A percentile compares a stretch with the other conserved stretches of the same genome.
Evolutionary conservation across 2,113 vertebrate species (phyloP).

Genomic region (Gila orcuttii): DNA sequence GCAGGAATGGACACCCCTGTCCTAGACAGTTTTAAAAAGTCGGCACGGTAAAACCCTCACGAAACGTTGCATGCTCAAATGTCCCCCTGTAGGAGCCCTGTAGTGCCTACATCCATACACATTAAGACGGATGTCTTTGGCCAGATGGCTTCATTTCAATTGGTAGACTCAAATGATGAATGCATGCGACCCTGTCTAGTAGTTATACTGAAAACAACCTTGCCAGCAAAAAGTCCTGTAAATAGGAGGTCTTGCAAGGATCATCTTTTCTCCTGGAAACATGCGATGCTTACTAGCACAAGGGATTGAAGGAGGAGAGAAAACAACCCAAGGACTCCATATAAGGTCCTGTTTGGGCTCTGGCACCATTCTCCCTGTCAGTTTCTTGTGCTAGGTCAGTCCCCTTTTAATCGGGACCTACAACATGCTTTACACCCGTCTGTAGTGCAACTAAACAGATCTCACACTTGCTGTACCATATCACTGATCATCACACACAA

Average conservation of each 20-base stretch:
- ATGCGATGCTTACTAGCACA: slow-evolving; percentile 61
- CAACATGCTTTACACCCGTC: slow-evolving; percentile 33
- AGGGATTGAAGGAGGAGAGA: slow-evolving; percentile 73
- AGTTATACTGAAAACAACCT: slow-evolving; percentile 70
- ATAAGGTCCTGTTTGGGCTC: slow-evolving; percentile 81
- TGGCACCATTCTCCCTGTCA: slow-evolving; percentile 77
- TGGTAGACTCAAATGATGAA: slow-evolving; percentile 50
- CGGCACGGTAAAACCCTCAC: not conserved
- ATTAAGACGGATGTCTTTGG: not conserved
- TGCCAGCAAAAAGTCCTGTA: slow-evolving; percentile 78
- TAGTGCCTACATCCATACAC: not conserved
- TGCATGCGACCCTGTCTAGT: slow-evolving; percentile 72
- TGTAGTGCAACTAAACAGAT: slow-evolving; percentile 8
- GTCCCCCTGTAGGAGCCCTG: not conserved
- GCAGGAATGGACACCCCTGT: not conserved
- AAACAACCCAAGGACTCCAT: slow-evolving; percentile 78
- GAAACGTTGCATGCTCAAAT: not conserved
- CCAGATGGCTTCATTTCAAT: not conserved
- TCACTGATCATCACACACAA: slow-evolving; percentile 28
- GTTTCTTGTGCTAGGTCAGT: slow-evolving; percentile 73
- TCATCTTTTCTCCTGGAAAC: slow-evolving; percentile 73
- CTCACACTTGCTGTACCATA: slow-evolving; percentile 43
- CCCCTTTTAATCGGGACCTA: slow-evolving; percentile 59
- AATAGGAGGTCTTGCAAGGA: slow-evolving; percentile 83
- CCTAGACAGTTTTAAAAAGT: not conserved